Evolutionary conservation across 2,888 invertebrate species (phyloP), one percentile per base, ranked within the genome.

Genomic region (Cheilosia scutellata): DNA sequence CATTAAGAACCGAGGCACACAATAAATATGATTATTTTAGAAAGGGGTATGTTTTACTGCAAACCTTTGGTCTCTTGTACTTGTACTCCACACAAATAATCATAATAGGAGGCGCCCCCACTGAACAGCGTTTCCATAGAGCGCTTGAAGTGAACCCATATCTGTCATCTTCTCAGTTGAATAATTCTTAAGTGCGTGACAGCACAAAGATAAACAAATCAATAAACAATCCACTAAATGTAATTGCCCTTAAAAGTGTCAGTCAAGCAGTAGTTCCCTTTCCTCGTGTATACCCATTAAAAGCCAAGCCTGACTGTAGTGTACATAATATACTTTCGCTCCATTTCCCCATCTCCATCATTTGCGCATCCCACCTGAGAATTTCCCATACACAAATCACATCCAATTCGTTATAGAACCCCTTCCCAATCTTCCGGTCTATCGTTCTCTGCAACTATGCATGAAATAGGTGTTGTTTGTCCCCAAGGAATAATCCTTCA

Each of bases 381-480:
- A 68, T 37, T 78, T 74, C 78, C 40, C 83, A 79, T 57, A 70
- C 74, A 79, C 79, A 84, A 83, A 78, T 83, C 74, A 63, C 74
- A 75, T 40, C 53, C 57, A 77, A 77, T 62, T 42, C 60, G 37
- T 82, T 65, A 37, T 25, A 42, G 42, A n/a, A n/a, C 16, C 40
- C 7, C 7, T 9, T 11, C 25, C 29, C 6, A 6, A 40, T 3
- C 11, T 51, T 37, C 57, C 44, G 62, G 40, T 78, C 65, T 63
- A 58, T 63, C 68, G 74, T 51, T 51, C 7, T 66, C 16, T 44
- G 70, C 62, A 80, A 80, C 76, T 86, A 68, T 66, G 44, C 75
- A 83, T 83, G 68, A 75, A 75, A 84, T 84, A 80, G 76, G 75
- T 79, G 79, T 75, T 71, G 80, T 80, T 62, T 80, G 62, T 79